A percentile compares a stretch with the other conserved stretches of the same genome.
Conservation (phyloP, 2,888 invertebrate species). For the Philereme transversata region DNA sequence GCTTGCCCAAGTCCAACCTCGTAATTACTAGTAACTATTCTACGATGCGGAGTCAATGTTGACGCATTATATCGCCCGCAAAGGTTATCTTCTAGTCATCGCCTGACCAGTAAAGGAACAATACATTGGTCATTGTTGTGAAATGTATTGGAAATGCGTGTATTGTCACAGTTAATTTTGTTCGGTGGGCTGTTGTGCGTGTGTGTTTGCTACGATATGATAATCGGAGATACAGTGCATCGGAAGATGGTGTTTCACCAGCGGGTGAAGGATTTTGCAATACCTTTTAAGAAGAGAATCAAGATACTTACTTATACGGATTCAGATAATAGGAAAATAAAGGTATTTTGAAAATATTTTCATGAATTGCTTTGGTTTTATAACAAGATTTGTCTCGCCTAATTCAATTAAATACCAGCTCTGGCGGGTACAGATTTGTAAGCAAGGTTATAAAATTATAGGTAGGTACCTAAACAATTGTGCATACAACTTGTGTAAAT, state of each 20-base stretch:
- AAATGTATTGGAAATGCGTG: constrained; percentile 67
- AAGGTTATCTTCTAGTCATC: constrained; percentile 58
- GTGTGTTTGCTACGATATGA: constrained; percentile 70
- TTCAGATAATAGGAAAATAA: constrained; percentile 71
- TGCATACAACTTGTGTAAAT: too few relatives aligned
- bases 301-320: constrained; percentile 67
- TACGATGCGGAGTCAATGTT: constrained; percentile 4
- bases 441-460: too few relatives aligned
- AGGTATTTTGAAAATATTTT: constrained; percentile 47
- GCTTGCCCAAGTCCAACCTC: background rate
- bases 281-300: constrained; percentile 77
- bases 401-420: background rate
- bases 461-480: too few relatives aligned
- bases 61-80: constrained; percentile 35
- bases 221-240: constrained; percentile 74
- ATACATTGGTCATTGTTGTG: constrained; percentile 42
- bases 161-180: constrained; percentile 54
- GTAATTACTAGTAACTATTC: constrained; percentile 6
- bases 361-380: too few relatives aligned
- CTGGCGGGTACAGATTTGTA: too few relatives aligned
- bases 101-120: constrained; percentile 38
- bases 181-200: constrained; percentile 53
- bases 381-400: too few relatives aligned
- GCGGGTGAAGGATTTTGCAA: constrained; percentile 75
- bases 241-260: constrained; percentile 79